phyloP scores from a whole-genome alignment of 2,797 vertebrate genomes.

The Gymnopithys bicolor region DNA sequence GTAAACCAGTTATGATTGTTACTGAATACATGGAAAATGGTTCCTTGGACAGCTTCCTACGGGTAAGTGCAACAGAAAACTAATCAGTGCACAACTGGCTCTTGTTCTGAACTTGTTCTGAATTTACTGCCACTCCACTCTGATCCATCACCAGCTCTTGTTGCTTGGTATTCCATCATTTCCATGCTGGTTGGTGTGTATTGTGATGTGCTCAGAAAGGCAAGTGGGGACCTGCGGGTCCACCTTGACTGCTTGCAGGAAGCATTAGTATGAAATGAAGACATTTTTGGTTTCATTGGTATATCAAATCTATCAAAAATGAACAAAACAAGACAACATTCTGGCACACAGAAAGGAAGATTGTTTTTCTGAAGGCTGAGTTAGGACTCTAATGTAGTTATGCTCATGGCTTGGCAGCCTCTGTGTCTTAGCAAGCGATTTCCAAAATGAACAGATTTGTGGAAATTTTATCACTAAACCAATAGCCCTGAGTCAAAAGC shows the following conservation, averaged over 20 bases:
- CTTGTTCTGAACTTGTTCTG: neutral
- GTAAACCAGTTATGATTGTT: slow-evolving; percentile 86
- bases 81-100: neutral
- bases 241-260: neutral
- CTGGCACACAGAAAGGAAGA: neutral
- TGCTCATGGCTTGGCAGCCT: neutral
- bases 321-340: neutral
- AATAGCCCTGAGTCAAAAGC: neutral
- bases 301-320: neutral
- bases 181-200: neutral
- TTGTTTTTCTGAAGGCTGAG: neutral
- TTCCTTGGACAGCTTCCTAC: slow-evolving; percentile 84
- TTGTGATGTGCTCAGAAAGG: neutral
- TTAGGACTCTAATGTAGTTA: neutral
- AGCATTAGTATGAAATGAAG: neutral
- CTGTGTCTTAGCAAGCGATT: neutral
- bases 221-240: neutral
- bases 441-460: neutral
- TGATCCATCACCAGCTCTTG: neutral
- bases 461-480: neutral
- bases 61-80: slow-evolving; percentile 70
- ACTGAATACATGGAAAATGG: slow-evolving; percentile 88
- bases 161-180: neutral
- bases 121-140: neutral
- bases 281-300: neutral